Conservation (phyloP, 1,140 invertebrate species). For the Eulimnadia texana region DNA sequence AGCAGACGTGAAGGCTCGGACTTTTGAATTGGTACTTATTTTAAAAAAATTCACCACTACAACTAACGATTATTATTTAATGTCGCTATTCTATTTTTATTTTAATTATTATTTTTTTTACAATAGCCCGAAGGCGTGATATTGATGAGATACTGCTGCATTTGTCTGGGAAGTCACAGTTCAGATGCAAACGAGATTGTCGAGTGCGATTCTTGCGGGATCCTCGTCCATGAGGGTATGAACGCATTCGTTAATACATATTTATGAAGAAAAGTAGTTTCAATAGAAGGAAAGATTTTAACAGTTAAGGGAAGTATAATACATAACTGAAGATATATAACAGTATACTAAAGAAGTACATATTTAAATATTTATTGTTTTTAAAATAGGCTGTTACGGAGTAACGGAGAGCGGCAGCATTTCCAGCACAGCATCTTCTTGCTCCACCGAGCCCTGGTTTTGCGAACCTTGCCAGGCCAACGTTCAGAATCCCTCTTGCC, state of each 20-base stretch:
- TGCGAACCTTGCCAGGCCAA: constrained; percentile 94
- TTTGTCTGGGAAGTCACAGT: constrained; percentile 81
- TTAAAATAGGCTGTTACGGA: constrained; percentile 68
- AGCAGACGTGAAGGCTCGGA: neutral
- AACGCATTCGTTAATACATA: no score
- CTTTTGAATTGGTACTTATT: constrained; percentile 4
- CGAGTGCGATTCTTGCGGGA: constrained; percentile 89
- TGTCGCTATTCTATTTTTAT: no score
- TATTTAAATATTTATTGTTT: constrained; percentile 8
- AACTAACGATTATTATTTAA: no score
- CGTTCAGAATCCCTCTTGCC: constrained; percentile 65
- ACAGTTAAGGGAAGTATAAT: no score
- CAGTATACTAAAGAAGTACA: constrained; percentile 11
- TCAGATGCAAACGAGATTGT: constrained; percentile 91
- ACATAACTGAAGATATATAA: no score
- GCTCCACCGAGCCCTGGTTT: constrained; percentile 94
- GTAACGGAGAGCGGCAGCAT: constrained; percentile 82
- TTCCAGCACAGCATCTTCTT: constrained; percentile 74
- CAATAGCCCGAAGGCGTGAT: constrained; percentile 5
- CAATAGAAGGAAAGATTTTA: no score
- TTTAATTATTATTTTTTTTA: neutral
- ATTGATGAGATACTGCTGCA: constrained; percentile 63
- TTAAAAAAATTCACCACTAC: neutral
- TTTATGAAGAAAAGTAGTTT: no score
- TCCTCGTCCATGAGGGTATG: constrained; percentile 84